phyloP scores from a whole-genome alignment of 2,797 vertebrate species.

The Lithobates sylvaticus region DNA sequence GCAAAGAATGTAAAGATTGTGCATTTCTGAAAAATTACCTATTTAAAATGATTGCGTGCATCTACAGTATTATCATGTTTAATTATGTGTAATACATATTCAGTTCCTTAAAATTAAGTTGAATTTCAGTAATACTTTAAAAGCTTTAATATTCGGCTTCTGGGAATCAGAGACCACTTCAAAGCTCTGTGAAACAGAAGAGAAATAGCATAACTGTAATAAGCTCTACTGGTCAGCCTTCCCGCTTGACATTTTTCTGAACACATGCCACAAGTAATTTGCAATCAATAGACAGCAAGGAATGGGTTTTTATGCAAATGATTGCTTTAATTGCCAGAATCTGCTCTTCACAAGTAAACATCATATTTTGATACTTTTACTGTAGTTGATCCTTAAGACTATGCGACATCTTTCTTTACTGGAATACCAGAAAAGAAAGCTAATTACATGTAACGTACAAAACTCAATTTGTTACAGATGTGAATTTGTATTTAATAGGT shows the following conservation, averaged over 20 bases:
- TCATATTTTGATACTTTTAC: slow-evolving; percentile 29
- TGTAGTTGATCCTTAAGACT: slow-evolving; percentile 11
- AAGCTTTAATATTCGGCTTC: slow-evolving; percentile 22
- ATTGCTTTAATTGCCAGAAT: slow-evolving; percentile 32
- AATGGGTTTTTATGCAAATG: slow-evolving; percentile 31
- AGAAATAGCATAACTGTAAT: slow-evolving; percentile 35
- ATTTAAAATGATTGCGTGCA: not conserved
- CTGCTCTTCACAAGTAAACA: slow-evolving; percentile 25
- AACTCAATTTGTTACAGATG: not conserved
- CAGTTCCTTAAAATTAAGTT: slow-evolving; percentile 10
- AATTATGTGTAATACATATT: slow-evolving; percentile 16
- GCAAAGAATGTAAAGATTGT: no score
- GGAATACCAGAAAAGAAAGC: not conserved
- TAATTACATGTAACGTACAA: not conserved
- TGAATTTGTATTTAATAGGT: slow-evolving; percentile 10
- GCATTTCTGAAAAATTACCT: not conserved
- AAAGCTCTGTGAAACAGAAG: slow-evolving; percentile 32
- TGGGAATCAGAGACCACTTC: slow-evolving; percentile 47
- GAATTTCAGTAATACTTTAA: slow-evolving; percentile 19
- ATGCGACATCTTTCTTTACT: slow-evolving; percentile 14
- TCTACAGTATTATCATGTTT: not conserved
- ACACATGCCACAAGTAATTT: slow-evolving; percentile 30
- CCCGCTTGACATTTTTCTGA: slow-evolving; percentile 14
- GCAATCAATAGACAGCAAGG: slow-evolving; percentile 14
- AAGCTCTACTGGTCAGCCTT: slow-evolving; percentile 24